A percentile compares a stretch with the other conserved stretches of the same genome.
Conservation (phyloP, 1,140 invertebrate genomes). For the Melipona quadrifasciata region DNA sequence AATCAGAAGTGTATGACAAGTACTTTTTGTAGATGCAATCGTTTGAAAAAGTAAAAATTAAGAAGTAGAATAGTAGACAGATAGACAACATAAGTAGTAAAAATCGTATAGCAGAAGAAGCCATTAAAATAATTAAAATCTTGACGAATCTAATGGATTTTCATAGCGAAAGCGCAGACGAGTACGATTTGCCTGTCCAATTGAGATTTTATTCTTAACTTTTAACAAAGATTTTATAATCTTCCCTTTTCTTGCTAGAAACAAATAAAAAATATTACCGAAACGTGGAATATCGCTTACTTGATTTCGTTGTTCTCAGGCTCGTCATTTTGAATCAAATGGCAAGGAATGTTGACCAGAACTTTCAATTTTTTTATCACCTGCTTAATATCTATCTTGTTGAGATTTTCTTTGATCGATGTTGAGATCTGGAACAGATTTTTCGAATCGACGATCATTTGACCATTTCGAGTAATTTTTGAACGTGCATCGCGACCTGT, state of each 20-base stretch:
- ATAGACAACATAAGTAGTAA: too few species aligned
- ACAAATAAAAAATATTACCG: not conserved
- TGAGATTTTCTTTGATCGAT: conserved; percentile 23
- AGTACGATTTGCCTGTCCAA: too few species aligned
- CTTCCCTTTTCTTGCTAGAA: not conserved
- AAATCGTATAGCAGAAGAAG: too few species aligned
- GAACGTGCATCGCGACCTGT: not conserved
- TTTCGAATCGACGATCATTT: not conserved
- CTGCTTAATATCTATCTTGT: conserved; percentile 62
- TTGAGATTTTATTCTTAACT: too few species aligned
- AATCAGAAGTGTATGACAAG: too few species aligned
- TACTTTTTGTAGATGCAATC: too few species aligned
- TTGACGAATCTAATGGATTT: too few species aligned
- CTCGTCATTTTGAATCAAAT: conserved; percentile 59
- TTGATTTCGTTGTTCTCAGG: conserved; percentile 25
- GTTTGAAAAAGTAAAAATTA: too few species aligned
- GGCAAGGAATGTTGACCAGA: conserved; percentile 77
- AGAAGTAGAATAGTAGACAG: too few species aligned
- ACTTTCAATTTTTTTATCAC: conserved; percentile 76
- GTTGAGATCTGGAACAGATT: conserved; percentile 49
- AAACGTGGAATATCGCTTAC: conserved; percentile 46
- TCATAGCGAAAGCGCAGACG: too few species aligned
- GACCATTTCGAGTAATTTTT: not conserved
- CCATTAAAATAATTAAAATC: too few species aligned
- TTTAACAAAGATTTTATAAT: too few species aligned